These are phyloP conservation scores for Vollenhovia emeryi DNA, from an alignment of 1,140 invertebrate species.

Conservation along the genomic window DNA sequence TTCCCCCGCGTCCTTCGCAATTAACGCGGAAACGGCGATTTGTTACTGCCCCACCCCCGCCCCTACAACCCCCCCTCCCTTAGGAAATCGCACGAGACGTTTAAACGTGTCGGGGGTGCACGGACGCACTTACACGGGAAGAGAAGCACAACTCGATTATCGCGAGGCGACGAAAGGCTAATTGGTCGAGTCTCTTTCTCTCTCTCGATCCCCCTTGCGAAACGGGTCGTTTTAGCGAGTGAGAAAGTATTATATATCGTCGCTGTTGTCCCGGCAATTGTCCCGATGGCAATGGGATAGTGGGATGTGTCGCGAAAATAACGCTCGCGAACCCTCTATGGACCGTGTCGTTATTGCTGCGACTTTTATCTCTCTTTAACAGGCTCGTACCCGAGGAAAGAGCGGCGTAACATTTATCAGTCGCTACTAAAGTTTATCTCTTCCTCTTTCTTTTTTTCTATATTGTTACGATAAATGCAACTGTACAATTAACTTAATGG, in stretches of 20 bases:
- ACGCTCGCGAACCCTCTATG: constrained; percentile 26
- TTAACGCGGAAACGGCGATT: constrained; percentile 36
- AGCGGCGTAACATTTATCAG: not conserved
- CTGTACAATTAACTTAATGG: not conserved
- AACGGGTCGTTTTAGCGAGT: constrained; percentile 7
- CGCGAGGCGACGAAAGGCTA: constrained; percentile 34
- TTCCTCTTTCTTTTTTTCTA: not conserved
- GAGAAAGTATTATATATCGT: constrained; percentile 8
- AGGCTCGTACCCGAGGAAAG: not conserved
- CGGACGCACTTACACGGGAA: not conserved
- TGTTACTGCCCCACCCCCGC: not conserved
- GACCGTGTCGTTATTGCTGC: not conserved
- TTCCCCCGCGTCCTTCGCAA: not conserved
- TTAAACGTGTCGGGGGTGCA: constrained; percentile 27
- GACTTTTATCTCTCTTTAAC: not conserved
- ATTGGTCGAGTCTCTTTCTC: constrained; percentile 14
- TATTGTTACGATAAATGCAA: not conserved
- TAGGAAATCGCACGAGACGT: constrained; percentile 9
- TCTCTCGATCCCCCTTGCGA: constrained; percentile 5
- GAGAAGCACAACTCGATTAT: constrained; percentile 40
- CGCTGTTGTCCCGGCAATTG: constrained; percentile 26
- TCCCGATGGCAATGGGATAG: constrained; percentile 56
- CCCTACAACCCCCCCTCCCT: not conserved
- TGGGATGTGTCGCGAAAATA: constrained; percentile 24
- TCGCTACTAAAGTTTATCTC: not conserved